Evolutionary conservation across 2,888 invertebrate species (phyloP).

Genomic region (Willowsia nigromaculata): DNA sequence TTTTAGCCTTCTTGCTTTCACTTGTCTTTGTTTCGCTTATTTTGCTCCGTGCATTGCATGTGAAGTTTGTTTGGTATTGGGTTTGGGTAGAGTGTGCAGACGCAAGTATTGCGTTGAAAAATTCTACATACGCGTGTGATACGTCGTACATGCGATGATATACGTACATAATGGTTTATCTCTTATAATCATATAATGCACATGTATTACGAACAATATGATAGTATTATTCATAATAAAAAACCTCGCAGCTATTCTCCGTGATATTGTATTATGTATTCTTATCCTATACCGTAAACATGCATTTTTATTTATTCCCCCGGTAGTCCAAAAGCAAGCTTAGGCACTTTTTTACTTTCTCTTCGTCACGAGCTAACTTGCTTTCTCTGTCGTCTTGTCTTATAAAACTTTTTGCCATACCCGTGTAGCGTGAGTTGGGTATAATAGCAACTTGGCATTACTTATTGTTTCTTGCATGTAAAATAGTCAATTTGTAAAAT

Average conservation of each 20-base stretch:
- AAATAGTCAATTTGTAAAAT: too few species aligned
- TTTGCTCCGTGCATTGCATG: not conserved
- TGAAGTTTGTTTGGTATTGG: not conserved
- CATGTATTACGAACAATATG: not conserved
- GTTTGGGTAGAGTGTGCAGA: not conserved
- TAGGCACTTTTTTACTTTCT: not conserved
- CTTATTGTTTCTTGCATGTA: too few species aligned
- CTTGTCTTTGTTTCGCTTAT: constrained; percentile 5
- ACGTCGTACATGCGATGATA: not conserved
- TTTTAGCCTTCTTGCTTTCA: constrained; percentile 28
- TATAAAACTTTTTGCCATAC: not conserved
- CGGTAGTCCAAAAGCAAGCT: not conserved
- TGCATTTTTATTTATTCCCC: not conserved
- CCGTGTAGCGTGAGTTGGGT: not conserved
- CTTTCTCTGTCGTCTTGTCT: not conserved
- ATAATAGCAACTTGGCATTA: not conserved
- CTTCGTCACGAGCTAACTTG: not conserved
- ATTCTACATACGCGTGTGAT: not conserved
- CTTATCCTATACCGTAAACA: not conserved
- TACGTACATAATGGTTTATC: not conserved
- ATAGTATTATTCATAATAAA: not conserved
- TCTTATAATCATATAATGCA: not conserved
- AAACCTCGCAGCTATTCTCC: not conserved
- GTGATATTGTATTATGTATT: not conserved
- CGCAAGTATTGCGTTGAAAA: not conserved